Conservation (phyloP, 2,113 vertebrate genomes). For the Hippopotamus amphibius region DNA sequence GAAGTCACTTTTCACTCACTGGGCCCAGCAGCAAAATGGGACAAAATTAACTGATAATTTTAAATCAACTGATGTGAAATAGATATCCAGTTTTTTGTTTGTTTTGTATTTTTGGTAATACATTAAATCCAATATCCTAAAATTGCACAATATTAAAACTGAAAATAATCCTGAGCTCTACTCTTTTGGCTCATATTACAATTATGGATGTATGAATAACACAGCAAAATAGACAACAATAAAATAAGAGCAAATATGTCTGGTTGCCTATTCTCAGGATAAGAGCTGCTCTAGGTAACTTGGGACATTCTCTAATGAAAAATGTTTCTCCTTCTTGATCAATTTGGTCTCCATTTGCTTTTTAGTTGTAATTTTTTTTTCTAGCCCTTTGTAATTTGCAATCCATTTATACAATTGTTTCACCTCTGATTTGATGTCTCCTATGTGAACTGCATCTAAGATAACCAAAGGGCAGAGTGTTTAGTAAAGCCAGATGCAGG, state of each 20-base stretch:
- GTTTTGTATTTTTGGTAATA: not conserved
- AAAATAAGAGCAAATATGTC: not conserved
- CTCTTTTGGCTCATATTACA: not conserved
- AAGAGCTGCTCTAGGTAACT: not conserved
- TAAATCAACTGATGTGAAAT: not conserved
- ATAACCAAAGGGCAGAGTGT: not conserved
- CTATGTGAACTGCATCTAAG: not conserved
- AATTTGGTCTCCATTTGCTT: not conserved
- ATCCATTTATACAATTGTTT: not conserved
- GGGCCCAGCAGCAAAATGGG: accelerated
- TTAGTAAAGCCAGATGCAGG: not conserved
- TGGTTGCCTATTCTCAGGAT: not conserved
- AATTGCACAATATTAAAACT: not conserved
- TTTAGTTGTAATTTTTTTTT: not conserved
- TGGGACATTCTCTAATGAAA: not conserved
- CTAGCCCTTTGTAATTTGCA: not conserved
- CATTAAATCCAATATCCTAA: not conserved
- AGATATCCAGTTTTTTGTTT: too few species aligned
- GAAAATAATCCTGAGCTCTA: not conserved
- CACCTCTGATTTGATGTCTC: not conserved
- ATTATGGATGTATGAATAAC: not conserved
- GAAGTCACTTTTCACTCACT: not conserved
- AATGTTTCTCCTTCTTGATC: not conserved
- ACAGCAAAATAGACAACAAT: not conserved
- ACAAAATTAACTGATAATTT: not conserved